Evolutionary conservation across 2,113 vertebrate genomes (phyloP).

Genomic region (Elephantulus edwardii): DNA sequence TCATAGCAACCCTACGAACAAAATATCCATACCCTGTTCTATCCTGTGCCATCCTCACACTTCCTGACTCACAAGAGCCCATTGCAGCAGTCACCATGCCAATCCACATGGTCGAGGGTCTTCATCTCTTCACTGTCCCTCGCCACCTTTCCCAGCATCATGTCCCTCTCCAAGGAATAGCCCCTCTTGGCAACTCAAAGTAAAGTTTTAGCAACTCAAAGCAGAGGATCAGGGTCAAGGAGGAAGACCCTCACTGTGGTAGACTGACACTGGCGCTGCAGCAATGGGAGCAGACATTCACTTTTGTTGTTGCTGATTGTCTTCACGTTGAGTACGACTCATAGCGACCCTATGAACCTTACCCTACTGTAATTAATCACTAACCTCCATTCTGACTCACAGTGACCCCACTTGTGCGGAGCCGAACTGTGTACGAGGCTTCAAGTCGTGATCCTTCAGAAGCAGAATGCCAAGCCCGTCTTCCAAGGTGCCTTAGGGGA

Average conservation of each 20-base stretch:
- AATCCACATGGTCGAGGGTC: too few species aligned
- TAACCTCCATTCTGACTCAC: not conserved
- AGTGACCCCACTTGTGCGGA: not conserved
- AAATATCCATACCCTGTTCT: too few species aligned
- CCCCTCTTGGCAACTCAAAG: not conserved
- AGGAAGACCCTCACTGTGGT: not conserved
- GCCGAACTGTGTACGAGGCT: not conserved
- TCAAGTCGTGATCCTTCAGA: not conserved
- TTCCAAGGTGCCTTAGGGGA: not conserved
- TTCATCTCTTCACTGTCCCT: too few species aligned
- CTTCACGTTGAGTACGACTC: not conserved
- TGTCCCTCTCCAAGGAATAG: too few species aligned
- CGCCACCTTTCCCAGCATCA: too few species aligned
- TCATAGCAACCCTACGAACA: too few species aligned
- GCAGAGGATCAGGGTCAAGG: not conserved
- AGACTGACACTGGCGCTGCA: not conserved
- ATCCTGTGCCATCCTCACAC: too few species aligned
- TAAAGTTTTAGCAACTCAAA: too few species aligned
- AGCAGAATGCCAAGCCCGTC: not conserved
- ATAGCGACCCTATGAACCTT: not conserved
- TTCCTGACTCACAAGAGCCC: too few species aligned
- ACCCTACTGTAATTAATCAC: not conserved
- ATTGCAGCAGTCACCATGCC: too few species aligned
- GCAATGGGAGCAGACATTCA: not conserved
- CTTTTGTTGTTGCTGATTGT: not conserved